Evolutionary conservation across 1,140 invertebrate species (phyloP).

Genomic region (Penaeus indicus): DNA sequence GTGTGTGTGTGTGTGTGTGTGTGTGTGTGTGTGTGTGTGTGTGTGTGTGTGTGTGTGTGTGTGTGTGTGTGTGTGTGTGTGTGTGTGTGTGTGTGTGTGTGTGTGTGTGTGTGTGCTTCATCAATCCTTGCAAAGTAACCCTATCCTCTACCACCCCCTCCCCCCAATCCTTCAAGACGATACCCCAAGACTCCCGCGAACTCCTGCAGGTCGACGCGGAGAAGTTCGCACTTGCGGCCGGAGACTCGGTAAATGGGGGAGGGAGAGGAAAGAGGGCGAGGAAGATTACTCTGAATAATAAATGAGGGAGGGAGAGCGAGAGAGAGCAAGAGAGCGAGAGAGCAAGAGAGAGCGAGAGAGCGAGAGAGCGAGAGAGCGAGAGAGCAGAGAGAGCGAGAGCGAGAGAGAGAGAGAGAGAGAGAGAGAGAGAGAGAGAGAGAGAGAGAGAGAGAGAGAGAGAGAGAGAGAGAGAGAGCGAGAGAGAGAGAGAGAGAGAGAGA

Average conservation of each 20-base stretch:
- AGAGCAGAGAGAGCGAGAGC: conserved; percentile 24
- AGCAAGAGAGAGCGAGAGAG: background rate
- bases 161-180: too few species aligned
- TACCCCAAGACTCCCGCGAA: too few species aligned
- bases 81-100: too few species aligned
- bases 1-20: too few species aligned
- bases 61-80: too few species aligned
- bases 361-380: background rate
- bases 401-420: conserved; percentile 32
- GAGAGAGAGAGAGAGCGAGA: background rate
- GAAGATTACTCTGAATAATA: background rate
- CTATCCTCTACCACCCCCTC: background rate
- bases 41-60: too few species aligned
- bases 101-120: background rate
- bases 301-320: background rate
- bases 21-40: too few species aligned
- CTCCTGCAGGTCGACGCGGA: background rate
- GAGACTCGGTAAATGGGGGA: background rate
- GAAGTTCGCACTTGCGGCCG: background rate
- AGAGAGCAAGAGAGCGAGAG: background rate
- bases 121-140: too few species aligned
- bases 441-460: conserved; percentile 33
- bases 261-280: background rate
- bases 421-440: conserved; percentile 36
- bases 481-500: conserved; percentile 21